Evolutionary conservation across 92 coral and sea anemone species (phyloP), one percentile per base, ranked within the genome.

Genomic region (Phenganax marumi): DNA sequence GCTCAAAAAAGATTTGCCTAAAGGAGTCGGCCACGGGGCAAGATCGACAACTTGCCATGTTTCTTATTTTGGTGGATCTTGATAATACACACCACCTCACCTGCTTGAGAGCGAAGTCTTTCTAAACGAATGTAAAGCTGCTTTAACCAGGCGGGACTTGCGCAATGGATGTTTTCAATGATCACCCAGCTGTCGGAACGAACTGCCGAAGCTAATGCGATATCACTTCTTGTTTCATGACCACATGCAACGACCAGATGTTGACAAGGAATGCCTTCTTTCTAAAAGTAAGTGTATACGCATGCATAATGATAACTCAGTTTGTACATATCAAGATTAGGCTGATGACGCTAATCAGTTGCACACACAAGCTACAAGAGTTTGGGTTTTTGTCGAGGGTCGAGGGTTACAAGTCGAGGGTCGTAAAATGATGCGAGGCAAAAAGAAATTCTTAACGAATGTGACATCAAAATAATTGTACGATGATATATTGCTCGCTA

Each of bases 111-210:
- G 60, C 89, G 98, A 61, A 94, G 91, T 75, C 98, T 88, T 50
- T 90, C 88, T 47, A 94, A 90, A 50, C 98, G 89, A 85, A 87
- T 89, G 76, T 92, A 94, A 74, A 94, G 91, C 77, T 94, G 98
- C 49, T 85, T 88, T 73, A 94, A 73, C 98, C 97, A 94, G 33
- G 76, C 85, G 3, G 88, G 79, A 68, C 95, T 81, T 58, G 97
- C 97, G 88, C 91, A 81, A 50, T 94, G 97, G 56, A 94, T 97
- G 66, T 90, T 92, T 73, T 94, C 97, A 43, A 94, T 90, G 62
- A 94, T 86, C 21, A 94, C 64, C 98, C 98, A 94, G 33, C 91
- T 77, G 87, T 94, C 98, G n/a, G 94, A 90, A 71, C 97, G 85
- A 39, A 94, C 92, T 25, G 98, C 98, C 19, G 93, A 89, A 85